Evolutionary conservation across 2,888 invertebrate species (phyloP).

Genomic region (Andrena marginata): DNA sequence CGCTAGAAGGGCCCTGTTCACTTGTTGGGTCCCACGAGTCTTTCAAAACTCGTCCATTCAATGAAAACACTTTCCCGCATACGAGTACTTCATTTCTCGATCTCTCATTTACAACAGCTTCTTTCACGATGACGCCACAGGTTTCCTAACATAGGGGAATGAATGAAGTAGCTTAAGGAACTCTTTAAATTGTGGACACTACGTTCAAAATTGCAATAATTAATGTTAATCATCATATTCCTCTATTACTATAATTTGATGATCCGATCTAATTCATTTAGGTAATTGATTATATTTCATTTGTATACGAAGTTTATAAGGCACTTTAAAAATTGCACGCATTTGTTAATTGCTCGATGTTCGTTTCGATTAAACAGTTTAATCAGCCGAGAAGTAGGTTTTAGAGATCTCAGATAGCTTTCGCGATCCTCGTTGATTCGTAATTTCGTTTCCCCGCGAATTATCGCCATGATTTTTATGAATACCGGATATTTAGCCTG

Average conservation of each 20-base stretch:
- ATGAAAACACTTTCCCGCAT: conserved; percentile 63
- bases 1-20: conserved; percentile 62
- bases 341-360: too few species aligned
- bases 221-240: too few species aligned
- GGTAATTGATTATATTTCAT: too few species aligned
- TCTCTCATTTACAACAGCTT: conserved; percentile 9
- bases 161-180: neutral
- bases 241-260: too few species aligned
- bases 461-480: conserved; percentile 14
- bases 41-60: conserved; percentile 53
- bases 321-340: too few species aligned
- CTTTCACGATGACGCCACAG: neutral
- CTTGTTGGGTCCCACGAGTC: conserved; percentile 66
- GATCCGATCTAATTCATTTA: too few species aligned
- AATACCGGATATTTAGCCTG: conserved; percentile 65
- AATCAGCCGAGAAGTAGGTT: too few species aligned
- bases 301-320: too few species aligned
- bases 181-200: neutral
- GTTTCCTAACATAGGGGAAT: neutral
- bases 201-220: neutral
- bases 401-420: neutral
- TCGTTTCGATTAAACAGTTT: too few species aligned
- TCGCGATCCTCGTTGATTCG: neutral
- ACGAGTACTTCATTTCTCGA: neutral
- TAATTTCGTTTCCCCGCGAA: neutral